Conservation (phyloP, 2,113 vertebrate genomes). For the Microtus montanus region DNA sequence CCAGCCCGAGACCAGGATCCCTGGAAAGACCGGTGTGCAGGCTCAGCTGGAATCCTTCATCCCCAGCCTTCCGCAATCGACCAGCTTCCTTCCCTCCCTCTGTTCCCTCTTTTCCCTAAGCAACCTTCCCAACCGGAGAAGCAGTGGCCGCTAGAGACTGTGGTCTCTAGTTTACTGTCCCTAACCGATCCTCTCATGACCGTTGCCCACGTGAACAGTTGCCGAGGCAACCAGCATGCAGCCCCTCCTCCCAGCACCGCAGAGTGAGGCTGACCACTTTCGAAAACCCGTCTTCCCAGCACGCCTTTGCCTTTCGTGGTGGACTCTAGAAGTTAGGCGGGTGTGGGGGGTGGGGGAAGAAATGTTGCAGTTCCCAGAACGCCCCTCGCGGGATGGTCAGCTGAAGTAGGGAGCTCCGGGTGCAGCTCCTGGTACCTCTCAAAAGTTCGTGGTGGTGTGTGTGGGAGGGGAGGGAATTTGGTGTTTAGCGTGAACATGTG, state of each 20-base stretch:
- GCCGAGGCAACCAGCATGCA: not conserved
- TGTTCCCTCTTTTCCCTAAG: not conserved
- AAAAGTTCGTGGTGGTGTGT: not conserved
- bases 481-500: not conserved
- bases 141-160: not conserved
- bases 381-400: not conserved
- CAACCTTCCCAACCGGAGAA: not conserved
- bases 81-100: not conserved
- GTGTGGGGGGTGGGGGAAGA: too few relatives aligned
- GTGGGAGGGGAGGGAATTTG: not conserved
- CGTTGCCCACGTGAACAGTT: not conserved
- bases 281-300: not conserved
- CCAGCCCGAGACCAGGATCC: not conserved
- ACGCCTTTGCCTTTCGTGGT: not conserved
- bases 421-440: not conserved
- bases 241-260: not conserved
- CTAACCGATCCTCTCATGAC: accelerated
- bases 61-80: not conserved
- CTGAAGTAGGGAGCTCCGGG: not conserved
- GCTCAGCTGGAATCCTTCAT: not conserved
- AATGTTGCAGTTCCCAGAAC: not conserved
- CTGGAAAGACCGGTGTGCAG: accelerated
- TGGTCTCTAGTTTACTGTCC: not conserved
- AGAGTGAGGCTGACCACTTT: not conserved
- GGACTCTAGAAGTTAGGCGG: too few relatives aligned